These are phyloP conservation scores for Orussus abietinus DNA, from an alignment of 1,140 invertebrate species.

Conservation along the genomic window DNA sequence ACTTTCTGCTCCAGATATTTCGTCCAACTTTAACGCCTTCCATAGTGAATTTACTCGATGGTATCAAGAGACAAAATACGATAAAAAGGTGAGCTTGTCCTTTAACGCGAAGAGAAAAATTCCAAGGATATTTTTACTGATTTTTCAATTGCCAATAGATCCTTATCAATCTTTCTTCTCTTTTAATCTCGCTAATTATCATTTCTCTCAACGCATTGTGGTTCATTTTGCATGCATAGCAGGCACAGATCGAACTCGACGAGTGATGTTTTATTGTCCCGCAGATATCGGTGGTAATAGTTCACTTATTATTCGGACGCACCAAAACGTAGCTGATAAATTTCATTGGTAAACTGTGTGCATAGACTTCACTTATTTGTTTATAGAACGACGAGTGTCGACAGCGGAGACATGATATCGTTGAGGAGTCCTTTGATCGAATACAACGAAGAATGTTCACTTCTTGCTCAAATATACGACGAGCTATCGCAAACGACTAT, in stretches of 20 bases:
- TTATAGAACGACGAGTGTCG: slow-evolving; percentile 34
- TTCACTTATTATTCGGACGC: no score
- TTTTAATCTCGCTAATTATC: slow-evolving; percentile 4
- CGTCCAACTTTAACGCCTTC: slow-evolving; percentile 46
- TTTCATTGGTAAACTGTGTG: slow-evolving; percentile 4
- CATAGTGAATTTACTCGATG: slow-evolving; percentile 45
- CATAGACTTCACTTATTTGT: slow-evolving; percentile 10
- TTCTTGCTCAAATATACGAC: slow-evolving; percentile 46
- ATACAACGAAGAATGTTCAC: slow-evolving; percentile 28
- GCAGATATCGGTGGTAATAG: slow-evolving; percentile 41
- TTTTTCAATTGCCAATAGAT: not conserved
- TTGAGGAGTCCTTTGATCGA: slow-evolving; percentile 33
- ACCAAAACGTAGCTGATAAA: not conserved
- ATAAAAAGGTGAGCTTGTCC: slow-evolving; percentile 39
- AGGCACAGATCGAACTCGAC: slow-evolving; percentile 35
- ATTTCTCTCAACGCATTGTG: not conserved
- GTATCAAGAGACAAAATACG: slow-evolving; percentile 44
- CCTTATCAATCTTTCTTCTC: not conserved
- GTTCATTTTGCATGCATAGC: slow-evolving; percentile 39
- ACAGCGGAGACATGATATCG: slow-evolving; percentile 33
- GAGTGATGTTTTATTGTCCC: slow-evolving; percentile 27
- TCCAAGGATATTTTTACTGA: not conserved
- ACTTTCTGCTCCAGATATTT: slow-evolving; percentile 42
- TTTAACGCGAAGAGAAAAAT: no score
- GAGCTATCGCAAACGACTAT: slow-evolving; percentile 47